Conservation (phyloP, 2,113 vertebrate species). For the Excalfactoria chinensis region DNA sequence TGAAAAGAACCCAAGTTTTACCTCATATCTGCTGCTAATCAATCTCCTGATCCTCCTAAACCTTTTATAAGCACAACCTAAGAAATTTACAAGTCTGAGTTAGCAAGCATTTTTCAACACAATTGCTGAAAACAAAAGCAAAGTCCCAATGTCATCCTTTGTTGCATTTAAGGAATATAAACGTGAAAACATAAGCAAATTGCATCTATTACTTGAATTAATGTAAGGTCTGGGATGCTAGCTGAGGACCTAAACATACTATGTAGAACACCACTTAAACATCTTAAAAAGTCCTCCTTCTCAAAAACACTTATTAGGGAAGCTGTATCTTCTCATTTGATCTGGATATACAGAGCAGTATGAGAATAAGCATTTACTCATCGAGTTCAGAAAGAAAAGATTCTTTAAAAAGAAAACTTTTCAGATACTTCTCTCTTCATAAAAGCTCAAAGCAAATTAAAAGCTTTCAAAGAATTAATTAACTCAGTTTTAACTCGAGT, state of each 20-base stretch:
- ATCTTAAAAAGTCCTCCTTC: neutral
- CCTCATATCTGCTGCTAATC: neutral
- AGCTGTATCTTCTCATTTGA: neutral
- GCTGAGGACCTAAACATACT: neutral
- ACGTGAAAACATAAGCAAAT: neutral
- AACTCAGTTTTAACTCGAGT: neutral
- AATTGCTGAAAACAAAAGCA: neutral
- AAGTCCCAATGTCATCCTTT: neutral
- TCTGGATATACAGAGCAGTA: neutral
- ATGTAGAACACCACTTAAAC: neutral
- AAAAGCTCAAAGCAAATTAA: neutral
- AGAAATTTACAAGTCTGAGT: neutral
- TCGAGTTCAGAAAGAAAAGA: neutral
- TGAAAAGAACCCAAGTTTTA: neutral
- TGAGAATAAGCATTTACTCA: neutral
- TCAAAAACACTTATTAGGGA: neutral
- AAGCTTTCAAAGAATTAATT: too few species aligned
- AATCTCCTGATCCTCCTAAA: neutral
- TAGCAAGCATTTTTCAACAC: neutral
- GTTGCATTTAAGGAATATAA: neutral
- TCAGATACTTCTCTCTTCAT: neutral
- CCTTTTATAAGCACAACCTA: neutral
- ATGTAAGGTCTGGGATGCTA: neutral
- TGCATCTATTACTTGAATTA: neutral
- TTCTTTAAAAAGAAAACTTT: neutral